These are phyloP conservation scores for Oophaga pumilio DNA, from an alignment of 2,113 vertebrate species.

Conservation along the genomic window DNA sequence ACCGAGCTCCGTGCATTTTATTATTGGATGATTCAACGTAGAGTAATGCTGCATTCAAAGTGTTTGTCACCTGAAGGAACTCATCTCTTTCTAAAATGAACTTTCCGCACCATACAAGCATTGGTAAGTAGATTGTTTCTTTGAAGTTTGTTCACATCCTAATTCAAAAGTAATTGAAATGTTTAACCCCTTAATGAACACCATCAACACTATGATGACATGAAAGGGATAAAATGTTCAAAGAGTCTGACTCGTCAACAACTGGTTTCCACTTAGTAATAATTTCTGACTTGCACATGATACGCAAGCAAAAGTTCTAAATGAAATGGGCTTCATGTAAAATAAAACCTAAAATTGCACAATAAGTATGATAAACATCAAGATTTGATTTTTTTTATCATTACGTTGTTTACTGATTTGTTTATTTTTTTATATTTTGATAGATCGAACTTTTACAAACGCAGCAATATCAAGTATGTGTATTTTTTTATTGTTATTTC, in stretches of 20 bases:
- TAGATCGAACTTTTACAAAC: too few species aligned
- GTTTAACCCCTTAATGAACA: not conserved
- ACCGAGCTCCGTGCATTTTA: not conserved
- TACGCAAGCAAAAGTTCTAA: not conserved
- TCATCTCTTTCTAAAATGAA: conserved; percentile 8
- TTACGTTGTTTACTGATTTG: too few species aligned
- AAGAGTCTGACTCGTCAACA: not conserved
- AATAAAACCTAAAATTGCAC: not conserved
- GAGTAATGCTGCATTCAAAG: not conserved
- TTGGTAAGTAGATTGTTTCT: conserved; percentile 13
- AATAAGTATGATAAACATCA: not conserved
- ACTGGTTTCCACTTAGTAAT: not conserved
- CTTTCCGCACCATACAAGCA: not conserved
- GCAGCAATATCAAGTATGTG: too few species aligned
- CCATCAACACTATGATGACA: not conserved
- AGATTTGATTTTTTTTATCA: too few species aligned
- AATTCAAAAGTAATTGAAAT: conserved; percentile 28
- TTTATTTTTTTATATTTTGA: too few species aligned
- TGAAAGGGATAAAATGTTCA: not conserved
- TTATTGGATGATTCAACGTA: not conserved
- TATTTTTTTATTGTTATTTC: too few species aligned
- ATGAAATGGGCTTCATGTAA: not conserved
- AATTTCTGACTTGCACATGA: not conserved
- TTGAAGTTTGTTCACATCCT: conserved; percentile 27
- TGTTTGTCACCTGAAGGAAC: conserved; percentile 22